A percentile compares a stretch with the other conserved stretches of the same genome.
Conservation (phyloP, 2,888 invertebrate species). For the Tetanocera ferruginea region DNA sequence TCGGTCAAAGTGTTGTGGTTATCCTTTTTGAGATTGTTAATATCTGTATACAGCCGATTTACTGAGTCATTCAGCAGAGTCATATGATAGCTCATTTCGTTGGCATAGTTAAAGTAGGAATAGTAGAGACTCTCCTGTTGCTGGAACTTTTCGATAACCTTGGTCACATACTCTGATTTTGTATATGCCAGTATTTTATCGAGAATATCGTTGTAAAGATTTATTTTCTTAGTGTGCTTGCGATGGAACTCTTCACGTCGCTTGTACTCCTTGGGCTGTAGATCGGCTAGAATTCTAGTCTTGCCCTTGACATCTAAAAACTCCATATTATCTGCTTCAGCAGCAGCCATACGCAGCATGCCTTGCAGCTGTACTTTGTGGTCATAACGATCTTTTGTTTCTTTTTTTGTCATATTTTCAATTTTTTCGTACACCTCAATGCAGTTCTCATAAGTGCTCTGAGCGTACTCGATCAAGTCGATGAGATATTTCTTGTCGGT, state of each 20-base stretch:
- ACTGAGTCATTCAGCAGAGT: slow-evolving; percentile 63
- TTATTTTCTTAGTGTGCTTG: slow-evolving; percentile 61
- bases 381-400: slow-evolving; percentile 59
- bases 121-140: slow-evolving; percentile 68
- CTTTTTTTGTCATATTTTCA: slow-evolving; percentile 58
- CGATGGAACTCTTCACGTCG: slow-evolving; percentile 63
- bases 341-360: slow-evolving; percentile 62
- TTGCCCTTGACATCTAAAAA: slow-evolving; percentile 63
- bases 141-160: slow-evolving; percentile 65
- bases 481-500: slow-evolving; percentile 67
- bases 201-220: slow-evolving; percentile 63
- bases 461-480: slow-evolving; percentile 66
- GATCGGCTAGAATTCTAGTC: slow-evolving; percentile 56
- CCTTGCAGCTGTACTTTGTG: slow-evolving; percentile 65
- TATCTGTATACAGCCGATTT: slow-evolving; percentile 61
- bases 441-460: slow-evolving; percentile 65
- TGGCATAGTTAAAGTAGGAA: slow-evolving; percentile 68
- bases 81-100: slow-evolving; percentile 67
- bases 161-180: slow-evolving; percentile 56
- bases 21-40: slow-evolving; percentile 55
- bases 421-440: slow-evolving; percentile 66
- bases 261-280: slow-evolving; percentile 65
- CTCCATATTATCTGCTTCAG: slow-evolving; percentile 60
- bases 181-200: slow-evolving; percentile 64
- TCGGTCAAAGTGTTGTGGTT: slow-evolving; percentile 56